Percentiles rank a stretch among this genome's conserved stretches.
Conservation (phyloP, 2,113 vertebrate genomes). For the Rhizomys pruinosus region DNA sequence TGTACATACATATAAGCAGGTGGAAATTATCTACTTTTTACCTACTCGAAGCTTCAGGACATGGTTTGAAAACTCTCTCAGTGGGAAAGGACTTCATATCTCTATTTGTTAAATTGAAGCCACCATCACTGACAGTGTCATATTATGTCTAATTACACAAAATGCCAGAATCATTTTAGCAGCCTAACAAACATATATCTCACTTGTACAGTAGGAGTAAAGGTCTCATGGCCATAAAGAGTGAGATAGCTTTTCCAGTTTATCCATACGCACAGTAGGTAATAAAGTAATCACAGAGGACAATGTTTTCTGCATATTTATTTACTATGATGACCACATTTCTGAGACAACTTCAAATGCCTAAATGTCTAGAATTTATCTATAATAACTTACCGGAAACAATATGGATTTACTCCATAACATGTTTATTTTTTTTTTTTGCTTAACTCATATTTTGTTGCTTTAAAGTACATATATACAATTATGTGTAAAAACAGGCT, state of each 20-base stretch:
- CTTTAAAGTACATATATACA: neutral
- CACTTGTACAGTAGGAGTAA: neutral
- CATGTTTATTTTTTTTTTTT: neutral
- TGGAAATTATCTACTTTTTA: neutral
- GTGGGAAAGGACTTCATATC: neutral
- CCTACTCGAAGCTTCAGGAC: neutral
- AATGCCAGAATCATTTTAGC: neutral
- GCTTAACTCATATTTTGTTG: neutral
- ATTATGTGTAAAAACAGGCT: neutral
- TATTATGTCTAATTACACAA: neutral
- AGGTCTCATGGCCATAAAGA: neutral
- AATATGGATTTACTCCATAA: neutral
- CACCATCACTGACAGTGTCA: neutral
- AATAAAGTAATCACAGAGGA: neutral
- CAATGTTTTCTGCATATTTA: neutral
- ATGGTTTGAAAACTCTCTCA: neutral
- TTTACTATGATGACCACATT: neutral
- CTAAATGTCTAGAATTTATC: neutral
- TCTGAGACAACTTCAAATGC: neutral
- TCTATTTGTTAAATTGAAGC: neutral
- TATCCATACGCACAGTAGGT: neutral
- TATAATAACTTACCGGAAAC: neutral
- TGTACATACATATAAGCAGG: neutral
- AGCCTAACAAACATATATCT: constrained; percentile 35
- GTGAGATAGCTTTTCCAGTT: neutral